A percentile compares a stretch with the other conserved stretches of the same genome.
phyloP scores from a whole-genome alignment of 2,888 invertebrate species.

The Nomada fabriciana region DNA sequence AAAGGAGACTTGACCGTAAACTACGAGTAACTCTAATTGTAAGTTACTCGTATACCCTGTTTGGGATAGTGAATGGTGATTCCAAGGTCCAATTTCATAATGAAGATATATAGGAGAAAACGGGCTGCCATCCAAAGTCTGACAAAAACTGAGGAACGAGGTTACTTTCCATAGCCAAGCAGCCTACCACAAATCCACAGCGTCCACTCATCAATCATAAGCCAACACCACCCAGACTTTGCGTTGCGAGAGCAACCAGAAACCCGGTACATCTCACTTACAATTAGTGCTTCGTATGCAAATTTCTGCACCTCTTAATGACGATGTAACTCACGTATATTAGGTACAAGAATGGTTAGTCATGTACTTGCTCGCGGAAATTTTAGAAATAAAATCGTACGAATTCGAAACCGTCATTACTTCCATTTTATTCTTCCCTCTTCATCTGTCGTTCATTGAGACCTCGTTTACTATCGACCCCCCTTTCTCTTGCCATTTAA shows the following conservation, averaged over 20 bases:
- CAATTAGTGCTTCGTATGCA: neutral
- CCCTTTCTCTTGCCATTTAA: no score
- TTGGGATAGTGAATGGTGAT: neutral
- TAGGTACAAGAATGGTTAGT: no score
- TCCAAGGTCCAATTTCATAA: slow-evolving; percentile 6
- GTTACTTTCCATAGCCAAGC: slow-evolving; percentile 12
- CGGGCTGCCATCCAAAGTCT: neutral
- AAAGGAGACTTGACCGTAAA: neutral
- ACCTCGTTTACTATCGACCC: no score
- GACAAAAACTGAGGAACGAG: slow-evolving; percentile 13
- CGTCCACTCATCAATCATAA: slow-evolving; percentile 34
- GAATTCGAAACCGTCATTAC: no score
- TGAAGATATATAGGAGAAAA: slow-evolving; percentile 20
- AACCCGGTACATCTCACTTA: slow-evolving; percentile 18
- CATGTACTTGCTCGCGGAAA: no score
- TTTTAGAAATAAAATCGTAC: no score
- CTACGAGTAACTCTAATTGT: no score
- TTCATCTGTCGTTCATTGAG: no score
- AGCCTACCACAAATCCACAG: slow-evolving; percentile 21
- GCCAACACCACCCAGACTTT: slow-evolving; percentile 13
- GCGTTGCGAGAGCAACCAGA: neutral
- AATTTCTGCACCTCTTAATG: slow-evolving; percentile 8
- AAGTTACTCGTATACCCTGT: neutral
- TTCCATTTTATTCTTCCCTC: no score
- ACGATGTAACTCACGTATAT: neutral